Evolutionary conservation across 2,797 vertebrate genomes (phyloP).

Genomic region (Sebastes miniatus): DNA sequence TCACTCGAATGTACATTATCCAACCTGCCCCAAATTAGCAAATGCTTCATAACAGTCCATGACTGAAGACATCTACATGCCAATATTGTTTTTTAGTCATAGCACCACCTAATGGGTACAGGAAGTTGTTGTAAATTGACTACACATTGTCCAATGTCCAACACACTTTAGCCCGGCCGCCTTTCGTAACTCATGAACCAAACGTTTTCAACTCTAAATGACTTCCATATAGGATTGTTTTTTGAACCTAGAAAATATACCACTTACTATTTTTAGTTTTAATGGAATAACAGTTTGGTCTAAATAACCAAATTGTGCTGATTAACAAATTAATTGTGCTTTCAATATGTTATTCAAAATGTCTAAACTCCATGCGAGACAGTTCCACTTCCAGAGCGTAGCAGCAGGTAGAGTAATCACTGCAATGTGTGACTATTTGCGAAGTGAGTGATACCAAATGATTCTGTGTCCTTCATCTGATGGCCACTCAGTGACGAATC

Average conservation of each 20-base stretch:
- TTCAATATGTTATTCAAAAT: neutral
- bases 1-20: no score
- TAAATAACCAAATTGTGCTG: neutral
- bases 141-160: no score
- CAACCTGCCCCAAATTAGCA: no score
- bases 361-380: neutral
- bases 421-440: neutral
- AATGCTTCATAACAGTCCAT: no score
- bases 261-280: neutral
- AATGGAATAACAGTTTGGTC: neutral
- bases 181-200: no score
- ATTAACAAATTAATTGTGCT: neutral
- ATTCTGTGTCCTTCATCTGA: slow-evolving; percentile 22
- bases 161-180: no score
- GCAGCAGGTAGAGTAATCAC: neutral
- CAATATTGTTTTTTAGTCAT: no score
- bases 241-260: neutral
- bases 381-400: neutral
- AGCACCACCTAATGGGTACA: no score
- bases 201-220: no score
- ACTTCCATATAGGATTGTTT: no score
- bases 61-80: no score
- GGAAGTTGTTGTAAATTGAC: no score
- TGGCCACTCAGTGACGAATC: slow-evolving; percentile 5
- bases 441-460: neutral